Conservation (phyloP, 2,113 vertebrate genomes). For the Colossoma macropomum region DNA sequence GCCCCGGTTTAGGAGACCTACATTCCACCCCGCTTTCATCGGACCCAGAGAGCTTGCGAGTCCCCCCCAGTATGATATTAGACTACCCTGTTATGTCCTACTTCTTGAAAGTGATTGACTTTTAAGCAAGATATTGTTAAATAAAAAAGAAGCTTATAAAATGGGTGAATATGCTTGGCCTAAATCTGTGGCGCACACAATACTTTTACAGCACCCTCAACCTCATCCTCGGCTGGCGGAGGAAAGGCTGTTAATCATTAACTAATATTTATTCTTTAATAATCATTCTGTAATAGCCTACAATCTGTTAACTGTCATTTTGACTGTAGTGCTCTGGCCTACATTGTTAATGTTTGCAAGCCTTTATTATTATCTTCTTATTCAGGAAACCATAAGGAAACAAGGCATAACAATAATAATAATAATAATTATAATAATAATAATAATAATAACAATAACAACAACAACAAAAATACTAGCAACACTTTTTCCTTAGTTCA, state of each 20-base stretch:
- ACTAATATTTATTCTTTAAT: no score
- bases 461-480: no score
- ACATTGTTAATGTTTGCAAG: no score
- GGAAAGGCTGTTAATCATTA: not conserved
- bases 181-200: not conserved
- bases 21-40: conserved; percentile 14
- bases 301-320: no score
- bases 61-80: not conserved
- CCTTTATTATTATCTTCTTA: no score
- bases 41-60: not conserved
- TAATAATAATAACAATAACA: no score
- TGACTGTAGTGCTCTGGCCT: no score
- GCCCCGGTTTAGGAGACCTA: not conserved
- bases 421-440: no score
- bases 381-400: no score
- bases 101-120: conserved; percentile 4
- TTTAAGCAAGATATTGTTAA: not conserved
- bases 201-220: not conserved
- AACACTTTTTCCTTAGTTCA: no score
- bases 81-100: not conserved
- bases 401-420: no score
- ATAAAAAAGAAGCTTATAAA: not conserved
- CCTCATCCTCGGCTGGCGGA: not conserved
- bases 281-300: no score
- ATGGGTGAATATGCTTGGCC: not conserved